phyloP scores from a whole-genome alignment of 2,888 invertebrate species.

The Callosobruchus maculatus region DNA sequence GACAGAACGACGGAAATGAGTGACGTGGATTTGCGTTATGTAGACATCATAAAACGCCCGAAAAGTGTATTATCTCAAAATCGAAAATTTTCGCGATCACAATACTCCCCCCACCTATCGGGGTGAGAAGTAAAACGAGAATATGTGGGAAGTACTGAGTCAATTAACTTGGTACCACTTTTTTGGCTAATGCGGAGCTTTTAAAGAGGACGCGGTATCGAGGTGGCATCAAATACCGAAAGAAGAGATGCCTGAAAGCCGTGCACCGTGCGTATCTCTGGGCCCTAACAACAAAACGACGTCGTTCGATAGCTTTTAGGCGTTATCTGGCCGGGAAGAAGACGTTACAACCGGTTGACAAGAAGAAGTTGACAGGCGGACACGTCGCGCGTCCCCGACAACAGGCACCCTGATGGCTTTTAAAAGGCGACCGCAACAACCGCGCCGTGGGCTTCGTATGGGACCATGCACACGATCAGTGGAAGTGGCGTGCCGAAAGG shows the following conservation, averaged over 20 bases:
- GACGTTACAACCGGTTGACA: slow-evolving; percentile 27
- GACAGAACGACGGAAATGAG: no score
- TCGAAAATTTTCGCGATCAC: no score
- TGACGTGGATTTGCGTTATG: no score
- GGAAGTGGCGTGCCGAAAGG: no score
- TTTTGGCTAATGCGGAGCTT: no score
- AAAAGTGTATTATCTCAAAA: no score
- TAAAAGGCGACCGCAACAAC: not conserved
- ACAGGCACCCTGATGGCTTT: not conserved
- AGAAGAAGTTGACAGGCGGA: slow-evolving; percentile 36
- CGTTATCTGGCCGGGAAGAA: slow-evolving; percentile 28
- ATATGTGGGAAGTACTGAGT: no score
- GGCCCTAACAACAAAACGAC: slow-evolving; percentile 19
- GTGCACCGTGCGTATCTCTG: slow-evolving; percentile 7
- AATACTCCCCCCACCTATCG: no score
- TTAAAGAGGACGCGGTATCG: not conserved
- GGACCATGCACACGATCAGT: not conserved
- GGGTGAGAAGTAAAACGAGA: no score
- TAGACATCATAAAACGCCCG: no score
- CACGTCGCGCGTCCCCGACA: slow-evolving; percentile 13
- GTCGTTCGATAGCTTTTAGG: slow-evolving; percentile 27
- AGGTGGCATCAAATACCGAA: not conserved
- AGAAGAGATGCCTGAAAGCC: slow-evolving; percentile 13
- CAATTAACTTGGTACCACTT: no score
- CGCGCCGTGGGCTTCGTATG: not conserved